Conservation (phyloP, 2,113 vertebrate genomes). For the Tursiops truncatus region DNA sequence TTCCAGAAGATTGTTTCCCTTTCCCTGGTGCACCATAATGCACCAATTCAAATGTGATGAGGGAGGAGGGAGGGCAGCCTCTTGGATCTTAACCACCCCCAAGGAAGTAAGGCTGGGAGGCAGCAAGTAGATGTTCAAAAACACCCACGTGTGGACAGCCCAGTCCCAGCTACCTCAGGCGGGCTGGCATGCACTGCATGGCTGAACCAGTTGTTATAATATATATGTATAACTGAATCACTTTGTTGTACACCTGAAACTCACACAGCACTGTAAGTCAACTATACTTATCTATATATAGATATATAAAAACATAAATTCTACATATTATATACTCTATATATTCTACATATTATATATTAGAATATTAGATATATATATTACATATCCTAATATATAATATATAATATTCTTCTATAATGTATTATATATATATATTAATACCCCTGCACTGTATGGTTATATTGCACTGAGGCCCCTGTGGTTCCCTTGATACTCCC, state of each 20-base stretch:
- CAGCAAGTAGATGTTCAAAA: not conserved
- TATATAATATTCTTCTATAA: too few species aligned
- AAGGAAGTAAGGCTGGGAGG: not conserved
- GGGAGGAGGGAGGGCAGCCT: conserved; percentile 49
- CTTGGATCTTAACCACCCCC: conserved; percentile 43
- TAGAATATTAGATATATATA: too few species aligned
- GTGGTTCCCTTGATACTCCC: not conserved
- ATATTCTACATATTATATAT: too few species aligned
- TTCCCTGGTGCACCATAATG: conserved; percentile 60
- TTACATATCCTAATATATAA: too few species aligned
- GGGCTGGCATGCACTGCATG: not conserved
- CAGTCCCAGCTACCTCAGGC: not conserved
- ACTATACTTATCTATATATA: not conserved
- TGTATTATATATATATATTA: not conserved
- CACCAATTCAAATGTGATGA: conserved; percentile 59
- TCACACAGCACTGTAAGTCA: not conserved
- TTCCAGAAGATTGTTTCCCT: conserved; percentile 41
- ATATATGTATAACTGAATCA: not conserved
- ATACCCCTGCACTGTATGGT: too few species aligned
- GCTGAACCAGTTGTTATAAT: not conserved
- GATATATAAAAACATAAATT: not conserved
- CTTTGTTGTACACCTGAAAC: not conserved
- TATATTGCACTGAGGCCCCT: not conserved
- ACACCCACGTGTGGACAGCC: not conserved
- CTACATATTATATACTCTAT: too few species aligned